Conservation (phyloP, 2,888 invertebrate genomes). For the Oasisia sp. region DNA sequence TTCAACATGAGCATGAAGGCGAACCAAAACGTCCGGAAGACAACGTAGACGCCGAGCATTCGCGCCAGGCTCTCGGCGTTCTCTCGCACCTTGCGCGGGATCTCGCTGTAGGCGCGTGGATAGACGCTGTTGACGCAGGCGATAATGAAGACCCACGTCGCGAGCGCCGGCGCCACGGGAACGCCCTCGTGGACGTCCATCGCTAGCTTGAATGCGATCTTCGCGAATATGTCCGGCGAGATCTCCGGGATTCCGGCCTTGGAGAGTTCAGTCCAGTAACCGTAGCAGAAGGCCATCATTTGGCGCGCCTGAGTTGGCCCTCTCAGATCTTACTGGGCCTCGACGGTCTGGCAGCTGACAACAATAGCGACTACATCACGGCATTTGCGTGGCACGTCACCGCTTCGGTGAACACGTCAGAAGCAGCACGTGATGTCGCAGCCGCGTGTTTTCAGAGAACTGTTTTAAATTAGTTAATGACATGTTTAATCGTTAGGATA, state of each 20-base stretch:
- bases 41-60: background rate
- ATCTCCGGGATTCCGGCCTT: background rate
- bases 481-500: too few species aligned
- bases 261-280: background rate
- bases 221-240: background rate
- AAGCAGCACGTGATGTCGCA: background rate
- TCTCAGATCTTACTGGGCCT: background rate
- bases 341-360: background rate
- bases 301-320: background rate
- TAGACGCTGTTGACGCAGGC: background rate
- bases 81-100: background rate
- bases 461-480: too few species aligned
- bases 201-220: background rate
- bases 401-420: background rate
- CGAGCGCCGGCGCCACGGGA: background rate
- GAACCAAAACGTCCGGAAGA: background rate
- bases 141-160: background rate
- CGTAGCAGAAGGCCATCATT: background rate
- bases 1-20: background rate
- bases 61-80: background rate
- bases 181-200: background rate
- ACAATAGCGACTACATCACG: background rate
- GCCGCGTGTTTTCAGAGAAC: background rate
- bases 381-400: background rate
- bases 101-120: background rate